Conservation (phyloP, 2,888 invertebrate species). For the Chrysina gloriosa region DNA sequence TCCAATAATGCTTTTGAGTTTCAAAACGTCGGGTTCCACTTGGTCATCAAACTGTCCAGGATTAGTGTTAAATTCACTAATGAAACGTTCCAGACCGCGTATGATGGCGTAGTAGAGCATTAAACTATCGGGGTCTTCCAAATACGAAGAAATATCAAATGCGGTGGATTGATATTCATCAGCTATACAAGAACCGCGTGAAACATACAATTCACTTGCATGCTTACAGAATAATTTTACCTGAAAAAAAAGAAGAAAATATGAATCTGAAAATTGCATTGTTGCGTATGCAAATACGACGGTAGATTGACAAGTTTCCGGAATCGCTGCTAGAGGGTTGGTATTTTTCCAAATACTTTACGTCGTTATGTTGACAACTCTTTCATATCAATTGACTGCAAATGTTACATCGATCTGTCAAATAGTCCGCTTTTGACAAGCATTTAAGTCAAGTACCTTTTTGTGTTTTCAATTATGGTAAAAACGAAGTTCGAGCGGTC, state of each 20-base stretch:
- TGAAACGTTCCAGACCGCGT: constrained; percentile 91
- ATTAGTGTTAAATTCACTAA: constrained; percentile 86
- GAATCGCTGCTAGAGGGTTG: too few relatives aligned
- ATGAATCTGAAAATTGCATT: too few relatives aligned
- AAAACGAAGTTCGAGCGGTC: too few relatives aligned
- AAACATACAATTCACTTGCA: constrained; percentile 81
- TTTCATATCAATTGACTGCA: too few relatives aligned
- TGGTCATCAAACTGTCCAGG: constrained; percentile 89
- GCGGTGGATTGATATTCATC: constrained; percentile 77
- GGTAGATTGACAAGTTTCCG: too few relatives aligned
- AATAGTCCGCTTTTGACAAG: too few relatives aligned
- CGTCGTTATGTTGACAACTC: too few relatives aligned
- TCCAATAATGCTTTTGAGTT: constrained; percentile 76
- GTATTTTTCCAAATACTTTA: too few relatives aligned
- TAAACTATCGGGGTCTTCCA: constrained; percentile 85
- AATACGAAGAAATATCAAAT: constrained; percentile 61
- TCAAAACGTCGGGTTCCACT: constrained; percentile 90
- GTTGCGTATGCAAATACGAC: too few relatives aligned
- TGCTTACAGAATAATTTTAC: constrained; percentile 91
- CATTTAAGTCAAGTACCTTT: too few relatives aligned
- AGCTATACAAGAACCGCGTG: constrained; percentile 82
- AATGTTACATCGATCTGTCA: too few relatives aligned
- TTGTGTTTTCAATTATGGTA: too few relatives aligned
- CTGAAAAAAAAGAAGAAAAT: constrained; percentile 50
- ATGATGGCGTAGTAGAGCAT: constrained; percentile 92